phyloP scores from a whole-genome alignment of 2,797 vertebrate genomes.

The Siniperca scherzeri region DNA sequence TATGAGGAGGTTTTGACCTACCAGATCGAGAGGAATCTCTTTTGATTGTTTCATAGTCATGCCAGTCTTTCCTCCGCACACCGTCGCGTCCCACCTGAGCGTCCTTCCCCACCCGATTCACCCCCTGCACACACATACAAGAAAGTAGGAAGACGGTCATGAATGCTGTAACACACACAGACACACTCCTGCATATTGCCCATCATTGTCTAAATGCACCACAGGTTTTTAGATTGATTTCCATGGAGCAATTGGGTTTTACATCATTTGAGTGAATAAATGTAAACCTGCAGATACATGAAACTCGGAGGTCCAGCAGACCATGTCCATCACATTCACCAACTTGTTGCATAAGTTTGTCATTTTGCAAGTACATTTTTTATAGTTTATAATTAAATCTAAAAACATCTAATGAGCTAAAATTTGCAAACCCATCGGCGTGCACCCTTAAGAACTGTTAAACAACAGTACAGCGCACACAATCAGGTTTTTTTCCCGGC shows the following conservation, averaged over 20 bases:
- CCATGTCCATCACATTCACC: not conserved
- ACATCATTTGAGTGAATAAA: not conserved
- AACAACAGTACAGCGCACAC: constrained; percentile 5
- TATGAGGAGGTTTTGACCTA: constrained; percentile 60
- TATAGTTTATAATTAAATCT: not conserved
- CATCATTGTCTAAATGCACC: not conserved
- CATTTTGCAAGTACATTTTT: too few relatives aligned
- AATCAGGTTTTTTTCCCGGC: not conserved
- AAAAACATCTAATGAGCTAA: not conserved
- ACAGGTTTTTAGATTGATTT: not conserved
- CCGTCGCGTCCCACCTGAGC: constrained; percentile 76
- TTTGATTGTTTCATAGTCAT: constrained; percentile 90
- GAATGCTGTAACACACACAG: not conserved
- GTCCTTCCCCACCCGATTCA: constrained; percentile 82
- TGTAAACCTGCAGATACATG: not conserved
- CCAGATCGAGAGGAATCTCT: constrained; percentile 90
- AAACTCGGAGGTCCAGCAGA: not conserved
- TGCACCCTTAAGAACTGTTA: not conserved
- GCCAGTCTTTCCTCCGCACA: constrained; percentile 93
- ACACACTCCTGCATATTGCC: not conserved
- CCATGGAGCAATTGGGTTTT: not conserved
- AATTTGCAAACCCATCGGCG: not conserved
- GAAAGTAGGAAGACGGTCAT: not conserved
- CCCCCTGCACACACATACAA: constrained; percentile 81
- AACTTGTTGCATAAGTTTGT: not conserved